Evolutionary conservation across 2,797 vertebrate genomes (phyloP), one percentile per base, ranked within the genome.

Genomic region (Sylvilagus floridanus): DNA sequence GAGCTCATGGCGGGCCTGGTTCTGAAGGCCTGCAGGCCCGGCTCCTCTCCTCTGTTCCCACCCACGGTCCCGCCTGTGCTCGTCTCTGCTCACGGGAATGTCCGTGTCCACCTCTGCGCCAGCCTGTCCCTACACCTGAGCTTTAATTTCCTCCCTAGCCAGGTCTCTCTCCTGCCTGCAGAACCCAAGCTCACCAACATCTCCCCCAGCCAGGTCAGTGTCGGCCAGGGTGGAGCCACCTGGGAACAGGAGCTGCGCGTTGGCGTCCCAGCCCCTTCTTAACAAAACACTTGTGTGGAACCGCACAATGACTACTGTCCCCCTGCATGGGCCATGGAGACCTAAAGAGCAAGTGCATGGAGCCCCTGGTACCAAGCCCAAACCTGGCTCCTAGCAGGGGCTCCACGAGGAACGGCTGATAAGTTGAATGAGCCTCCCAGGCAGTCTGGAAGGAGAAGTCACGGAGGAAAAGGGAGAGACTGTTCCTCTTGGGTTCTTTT

Each of bases 81-180:
- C 72, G 2, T 63, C 54, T 76, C 68, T n/a, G 30, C 47, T 79
- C 35, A n/a, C 37, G 68, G 50, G 28, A 87, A 62, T 66, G 60
- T 89, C 52, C 75, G 85, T 24, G 57, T 71, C 47, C 12, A 86
- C 68, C 77, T 78, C 79, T 68, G 47, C 87, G 57, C 69, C 26
- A 63, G 47, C 4, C 65, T 83, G 69, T 89, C 52, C 63, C 76
- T 69, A 60, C 24, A 71, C 12, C 21, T 77, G 95, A 82, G 63
- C 24, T n/a, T 89, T 78, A 37, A 72, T 93, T 93, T 95, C 77
- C 69, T 86, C 79, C n/a, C 72, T 63, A 91, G 62, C 5, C 7
- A 7, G 62, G 52, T 79, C 65, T 85, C 76, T 79, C 65, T 85
- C 76, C 73, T 91, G 72, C 28, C 7, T 42, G 37, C 17, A n/a